phyloP scores from a whole-genome alignment of 2,888 invertebrate genomes.

The Phasia obesa region DNA sequence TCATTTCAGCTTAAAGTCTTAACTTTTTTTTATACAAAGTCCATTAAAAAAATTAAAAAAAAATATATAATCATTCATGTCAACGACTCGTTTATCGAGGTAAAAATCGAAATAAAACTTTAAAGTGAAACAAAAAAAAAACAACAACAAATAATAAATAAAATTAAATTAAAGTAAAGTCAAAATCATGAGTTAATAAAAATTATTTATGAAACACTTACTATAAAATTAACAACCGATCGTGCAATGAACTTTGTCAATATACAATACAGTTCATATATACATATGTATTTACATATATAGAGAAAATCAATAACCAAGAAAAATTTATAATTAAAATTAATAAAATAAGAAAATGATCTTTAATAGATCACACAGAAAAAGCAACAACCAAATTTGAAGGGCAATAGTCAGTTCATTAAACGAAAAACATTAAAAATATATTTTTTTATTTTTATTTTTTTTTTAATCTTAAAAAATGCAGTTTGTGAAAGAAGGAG shows the following conservation, averaged over 20 bases:
- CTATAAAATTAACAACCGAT: conserved; percentile 33
- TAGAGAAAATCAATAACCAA: conserved; percentile 4
- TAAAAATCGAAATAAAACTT: conserved; percentile 69
- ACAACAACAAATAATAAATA: conserved; percentile 6
- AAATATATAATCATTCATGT: conserved; percentile 40
- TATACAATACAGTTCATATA: not conserved
- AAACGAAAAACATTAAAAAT: conserved; percentile 57
- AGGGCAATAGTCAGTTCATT: conserved; percentile 65
- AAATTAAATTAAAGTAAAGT: not conserved
- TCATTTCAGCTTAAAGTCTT: not conserved
- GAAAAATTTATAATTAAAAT: conserved; percentile 25
- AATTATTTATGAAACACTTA: conserved; percentile 64
- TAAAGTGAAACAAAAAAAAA: conserved; percentile 27
- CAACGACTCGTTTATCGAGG: conserved; percentile 66
- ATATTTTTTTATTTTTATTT: not conserved
- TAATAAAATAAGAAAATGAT: conserved; percentile 25
- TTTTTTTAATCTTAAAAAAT: no score
- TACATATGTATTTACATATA: not conserved
- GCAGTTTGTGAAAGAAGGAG: no score
- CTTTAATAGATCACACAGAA: conserved; percentile 36
- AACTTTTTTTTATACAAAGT: not conserved
- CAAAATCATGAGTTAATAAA: conserved; percentile 40
- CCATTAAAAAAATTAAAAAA: conserved; percentile 10
- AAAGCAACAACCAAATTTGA: conserved; percentile 36
- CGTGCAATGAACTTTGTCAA: conserved; percentile 61